Evolutionary conservation across 2,888 invertebrate genomes (phyloP).

Genomic region (Protodeltote pygarga): DNA sequence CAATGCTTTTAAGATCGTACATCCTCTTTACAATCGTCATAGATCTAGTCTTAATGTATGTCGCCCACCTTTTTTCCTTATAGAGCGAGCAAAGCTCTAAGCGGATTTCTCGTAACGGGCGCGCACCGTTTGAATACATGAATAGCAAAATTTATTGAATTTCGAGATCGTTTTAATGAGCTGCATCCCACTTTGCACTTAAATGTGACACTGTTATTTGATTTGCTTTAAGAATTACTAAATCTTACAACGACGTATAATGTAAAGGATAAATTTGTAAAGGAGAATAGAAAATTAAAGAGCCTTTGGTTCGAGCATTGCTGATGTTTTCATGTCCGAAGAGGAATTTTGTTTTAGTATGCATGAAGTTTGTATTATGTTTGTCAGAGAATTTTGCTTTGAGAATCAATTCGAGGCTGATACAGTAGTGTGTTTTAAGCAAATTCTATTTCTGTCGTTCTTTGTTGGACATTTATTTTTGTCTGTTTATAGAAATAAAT

Average conservation of each 20-base stretch:
- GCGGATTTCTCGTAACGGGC: slow-evolving; percentile 28
- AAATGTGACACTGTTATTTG: slow-evolving; percentile 11
- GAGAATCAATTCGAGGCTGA: neutral
- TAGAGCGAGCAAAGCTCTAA: slow-evolving; percentile 13
- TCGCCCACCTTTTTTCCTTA: slow-evolving; percentile 17
- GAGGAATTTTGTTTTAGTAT: neutral
- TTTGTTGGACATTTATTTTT: neutral
- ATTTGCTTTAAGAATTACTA: slow-evolving; percentile 30
- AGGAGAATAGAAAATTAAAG: slow-evolving; percentile 3
- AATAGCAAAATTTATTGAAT: slow-evolving; percentile 43
- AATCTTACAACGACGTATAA: slow-evolving; percentile 15
- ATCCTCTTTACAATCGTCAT: slow-evolving; percentile 5
- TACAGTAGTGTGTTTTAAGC: neutral
- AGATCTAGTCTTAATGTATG: slow-evolving; percentile 15
- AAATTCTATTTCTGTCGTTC: neutral
- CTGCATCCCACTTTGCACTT: slow-evolving; percentile 28
- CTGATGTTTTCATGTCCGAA: neutral
- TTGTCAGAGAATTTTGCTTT: neutral
- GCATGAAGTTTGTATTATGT: neutral
- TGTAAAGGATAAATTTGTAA: neutral
- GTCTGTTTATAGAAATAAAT: neutral
- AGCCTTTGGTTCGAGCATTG: slow-evolving; percentile 7
- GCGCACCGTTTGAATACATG: slow-evolving; percentile 39
- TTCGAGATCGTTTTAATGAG: slow-evolving; percentile 36
- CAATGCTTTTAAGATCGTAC: slow-evolving; percentile 1